Conservation (phyloP, 2,113 vertebrate genomes). For the Rana temporaria region DNA sequence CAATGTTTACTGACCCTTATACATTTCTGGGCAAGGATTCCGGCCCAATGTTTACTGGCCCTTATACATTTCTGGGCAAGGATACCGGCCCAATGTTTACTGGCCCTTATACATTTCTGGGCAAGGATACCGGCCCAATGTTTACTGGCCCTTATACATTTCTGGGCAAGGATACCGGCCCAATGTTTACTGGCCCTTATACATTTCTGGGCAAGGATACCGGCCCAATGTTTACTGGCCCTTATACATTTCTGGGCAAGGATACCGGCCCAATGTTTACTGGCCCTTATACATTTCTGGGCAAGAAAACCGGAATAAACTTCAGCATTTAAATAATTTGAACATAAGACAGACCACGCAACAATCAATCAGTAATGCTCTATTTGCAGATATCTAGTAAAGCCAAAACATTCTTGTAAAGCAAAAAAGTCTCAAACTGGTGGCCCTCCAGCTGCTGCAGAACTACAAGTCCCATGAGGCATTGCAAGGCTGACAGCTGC, state of each 20-base stretch:
- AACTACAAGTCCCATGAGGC: too few species aligned
- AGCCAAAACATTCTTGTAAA: too few species aligned
- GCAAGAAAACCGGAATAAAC: neutral
- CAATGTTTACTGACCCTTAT: neutral
- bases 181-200: neutral
- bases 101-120: neutral
- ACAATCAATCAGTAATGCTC: neutral
- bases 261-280: neutral
- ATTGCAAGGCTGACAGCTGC: too few species aligned
- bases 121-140: neutral
- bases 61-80: neutral
- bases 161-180: neutral
- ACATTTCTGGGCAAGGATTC: neutral
- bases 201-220: neutral
- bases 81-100: neutral
- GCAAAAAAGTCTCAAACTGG: too few species aligned
- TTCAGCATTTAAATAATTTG: neutral
- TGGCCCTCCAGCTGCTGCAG: too few species aligned
- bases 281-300: neutral
- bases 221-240: neutral
- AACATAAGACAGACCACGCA: neutral
- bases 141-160: neutral
- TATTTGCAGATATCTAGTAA: too few species aligned
- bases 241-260: neutral
- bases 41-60: neutral